Conservation (phyloP, 1,140 invertebrate species). For the Chionoecetes opilio region DNA sequence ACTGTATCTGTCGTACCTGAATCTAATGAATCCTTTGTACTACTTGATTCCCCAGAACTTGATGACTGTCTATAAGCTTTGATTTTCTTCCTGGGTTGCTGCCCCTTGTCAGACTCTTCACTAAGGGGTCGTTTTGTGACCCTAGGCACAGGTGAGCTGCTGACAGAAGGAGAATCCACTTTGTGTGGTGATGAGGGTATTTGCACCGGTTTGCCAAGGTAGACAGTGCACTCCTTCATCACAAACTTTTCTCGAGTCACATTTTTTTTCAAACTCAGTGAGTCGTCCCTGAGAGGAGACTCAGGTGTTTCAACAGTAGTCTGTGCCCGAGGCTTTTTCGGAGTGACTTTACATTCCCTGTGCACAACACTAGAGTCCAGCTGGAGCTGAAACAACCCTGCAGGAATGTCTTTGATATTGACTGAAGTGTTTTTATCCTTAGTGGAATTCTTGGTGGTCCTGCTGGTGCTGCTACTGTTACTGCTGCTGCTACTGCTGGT, state of each 20-base stretch:
- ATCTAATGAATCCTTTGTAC: neutral
- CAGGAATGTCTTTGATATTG: neutral
- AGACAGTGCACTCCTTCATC: neutral
- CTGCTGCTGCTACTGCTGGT: too few species aligned
- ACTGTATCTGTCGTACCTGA: neutral
- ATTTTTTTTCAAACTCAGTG: neutral
- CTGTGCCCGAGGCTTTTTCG: neutral
- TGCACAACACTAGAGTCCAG: neutral
- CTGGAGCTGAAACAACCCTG: neutral
- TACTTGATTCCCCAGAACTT: neutral
- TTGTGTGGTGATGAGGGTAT: neutral
- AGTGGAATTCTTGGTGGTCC: too few species aligned
- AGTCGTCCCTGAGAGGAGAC: neutral
- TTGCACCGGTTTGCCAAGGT: neutral
- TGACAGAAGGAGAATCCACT: neutral
- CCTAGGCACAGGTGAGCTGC: neutral
- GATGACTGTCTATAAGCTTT: neutral
- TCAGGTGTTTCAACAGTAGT: neutral
- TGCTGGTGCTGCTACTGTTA: too few species aligned
- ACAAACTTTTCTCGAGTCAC: neutral
- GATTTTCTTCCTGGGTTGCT: neutral
- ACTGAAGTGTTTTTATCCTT: neutral
- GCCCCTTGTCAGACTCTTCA: neutral
- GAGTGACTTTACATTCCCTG: neutral
- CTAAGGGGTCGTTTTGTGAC: neutral